Evolutionary conservation across 1,140 invertebrate species (phyloP), one percentile per base, ranked within the genome.

Genomic region (Leptoteleia sp.): DNA sequence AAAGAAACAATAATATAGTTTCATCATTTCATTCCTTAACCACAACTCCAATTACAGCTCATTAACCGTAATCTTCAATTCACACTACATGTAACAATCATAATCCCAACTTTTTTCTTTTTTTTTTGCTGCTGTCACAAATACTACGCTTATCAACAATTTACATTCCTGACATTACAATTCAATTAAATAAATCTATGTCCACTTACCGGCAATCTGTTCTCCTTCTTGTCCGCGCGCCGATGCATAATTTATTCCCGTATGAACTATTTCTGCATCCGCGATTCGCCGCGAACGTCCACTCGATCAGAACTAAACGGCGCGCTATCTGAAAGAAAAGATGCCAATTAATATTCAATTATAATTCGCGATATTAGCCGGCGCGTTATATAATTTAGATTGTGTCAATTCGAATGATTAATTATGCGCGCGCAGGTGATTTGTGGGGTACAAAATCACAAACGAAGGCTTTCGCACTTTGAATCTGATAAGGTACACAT

Each of bases 311-410:
- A n/a, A n/a, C n/a, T n/a, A n/a, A n/a, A 9, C 54, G 43, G 61
- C 45, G 33, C 22, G 45, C 61, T 61, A 71, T 70, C 55, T 29
- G 35, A 25, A 72, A 62, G 55, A 72, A 72, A 62, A 72, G 67
- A 62, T 72, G 67, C 9, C 38, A 50, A 72, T 72, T 72, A 62
- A 72, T 72, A 72, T 72, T 72, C 67, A 72, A 62, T 72, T 62
- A 72, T 61, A n/a, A n/a, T 72, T 40, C 55, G 38, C 47, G 67
- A 62, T 72, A 72, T 62, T 45, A 62, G 52, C 25, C 9, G 22
- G 4, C 59, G 43, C 57, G 57, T 62, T 72, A 55, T 72, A 64
- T 62, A 62, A 72, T 72, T 72, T 72, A 72, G 68, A 72, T 72
- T 72, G 64, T 57, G 68, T 72, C 68, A 72, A 64, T 45, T 55